phyloP scores from a whole-genome alignment of 2,113 vertebrate species.

The Hiodon tergisus region DNA sequence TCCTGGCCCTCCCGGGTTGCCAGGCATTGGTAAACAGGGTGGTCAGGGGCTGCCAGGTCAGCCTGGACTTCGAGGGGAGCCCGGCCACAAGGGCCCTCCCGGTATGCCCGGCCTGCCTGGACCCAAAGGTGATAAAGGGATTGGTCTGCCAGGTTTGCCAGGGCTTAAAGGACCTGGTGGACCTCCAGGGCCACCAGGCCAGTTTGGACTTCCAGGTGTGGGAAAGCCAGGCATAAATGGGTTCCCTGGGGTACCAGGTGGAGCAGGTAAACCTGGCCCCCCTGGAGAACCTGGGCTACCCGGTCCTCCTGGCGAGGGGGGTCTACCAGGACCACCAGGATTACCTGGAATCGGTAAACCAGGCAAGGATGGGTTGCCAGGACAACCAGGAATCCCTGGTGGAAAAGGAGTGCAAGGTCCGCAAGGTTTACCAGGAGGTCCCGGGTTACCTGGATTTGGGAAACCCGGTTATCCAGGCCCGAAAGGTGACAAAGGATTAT shows the following conservation, averaged over 20 bases:
- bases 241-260: conserved; percentile 80
- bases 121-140: conserved; percentile 87
- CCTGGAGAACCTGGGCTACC: conserved; percentile 74
- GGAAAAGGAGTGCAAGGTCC: conserved; percentile 85
- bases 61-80: conserved; percentile 80
- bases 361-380: conserved; percentile 80
- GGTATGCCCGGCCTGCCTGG: conserved; percentile 81
- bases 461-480: conserved; percentile 85
- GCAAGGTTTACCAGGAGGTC: conserved; percentile 80
- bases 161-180: conserved; percentile 85
- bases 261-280: conserved; percentile 75
- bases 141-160: conserved; percentile 78
- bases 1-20: conserved; percentile 80
- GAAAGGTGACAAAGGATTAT: conserved; percentile 83
- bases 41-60: conserved; percentile 81
- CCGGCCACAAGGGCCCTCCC: conserved; percentile 83
- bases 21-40: conserved; percentile 84
- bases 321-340: conserved; percentile 80
- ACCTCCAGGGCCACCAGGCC: conserved; percentile 73
- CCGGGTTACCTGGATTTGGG: conserved; percentile 82
- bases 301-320: conserved; percentile 71
- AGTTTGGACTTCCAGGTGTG: conserved; percentile 79
- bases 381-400: conserved; percentile 80
- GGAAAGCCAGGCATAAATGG: conserved; percentile 86
- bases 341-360: conserved; percentile 80